Conservation (phyloP, 2,888 invertebrate species). For the Tetragonula carbonaria region DNA sequence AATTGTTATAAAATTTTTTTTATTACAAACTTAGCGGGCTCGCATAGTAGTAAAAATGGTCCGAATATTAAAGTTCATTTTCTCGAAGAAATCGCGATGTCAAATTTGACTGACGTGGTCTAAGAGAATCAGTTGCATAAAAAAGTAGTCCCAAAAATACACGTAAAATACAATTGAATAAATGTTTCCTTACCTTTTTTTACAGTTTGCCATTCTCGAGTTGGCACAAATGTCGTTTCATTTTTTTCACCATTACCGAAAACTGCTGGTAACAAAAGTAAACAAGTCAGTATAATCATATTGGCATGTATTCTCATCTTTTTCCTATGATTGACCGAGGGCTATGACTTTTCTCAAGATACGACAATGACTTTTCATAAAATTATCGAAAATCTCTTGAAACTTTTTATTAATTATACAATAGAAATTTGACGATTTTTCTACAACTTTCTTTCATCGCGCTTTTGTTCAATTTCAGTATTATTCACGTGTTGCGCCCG, state of each 20-base stretch:
- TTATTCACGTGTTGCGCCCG: conserved; percentile 68
- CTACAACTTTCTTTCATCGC: conserved; percentile 24
- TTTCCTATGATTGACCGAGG: conserved; percentile 30
- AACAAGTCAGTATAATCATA: conserved; percentile 58
- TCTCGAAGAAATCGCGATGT: conserved; percentile 20
- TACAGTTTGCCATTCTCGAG: conserved; percentile 88
- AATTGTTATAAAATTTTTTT: background rate
- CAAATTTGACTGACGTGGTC: conserved; percentile 72
- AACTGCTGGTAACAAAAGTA: conserved; percentile 51
- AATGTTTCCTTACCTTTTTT: conserved; percentile 85
- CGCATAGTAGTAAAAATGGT: background rate
- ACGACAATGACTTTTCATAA: background rate
- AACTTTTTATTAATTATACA: conserved; percentile 16
- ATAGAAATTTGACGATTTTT: conserved; percentile 11
- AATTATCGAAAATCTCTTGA: conserved; percentile 5
- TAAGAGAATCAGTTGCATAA: conserved; percentile 50
- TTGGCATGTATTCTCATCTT: conserved; percentile 61
- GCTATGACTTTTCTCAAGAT: conserved; percentile 25
- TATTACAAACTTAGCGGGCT: background rate
- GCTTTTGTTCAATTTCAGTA: conserved; percentile 46
- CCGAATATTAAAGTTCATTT: background rate
- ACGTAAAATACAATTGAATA: background rate
- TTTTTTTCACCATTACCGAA: conserved; percentile 71
- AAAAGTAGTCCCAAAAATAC: conserved; percentile 51
- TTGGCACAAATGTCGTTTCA: conserved; percentile 85